phyloP scores from a whole-genome alignment of 2,888 invertebrate genomes.

The Aporophyla lueneburgensis region DNA sequence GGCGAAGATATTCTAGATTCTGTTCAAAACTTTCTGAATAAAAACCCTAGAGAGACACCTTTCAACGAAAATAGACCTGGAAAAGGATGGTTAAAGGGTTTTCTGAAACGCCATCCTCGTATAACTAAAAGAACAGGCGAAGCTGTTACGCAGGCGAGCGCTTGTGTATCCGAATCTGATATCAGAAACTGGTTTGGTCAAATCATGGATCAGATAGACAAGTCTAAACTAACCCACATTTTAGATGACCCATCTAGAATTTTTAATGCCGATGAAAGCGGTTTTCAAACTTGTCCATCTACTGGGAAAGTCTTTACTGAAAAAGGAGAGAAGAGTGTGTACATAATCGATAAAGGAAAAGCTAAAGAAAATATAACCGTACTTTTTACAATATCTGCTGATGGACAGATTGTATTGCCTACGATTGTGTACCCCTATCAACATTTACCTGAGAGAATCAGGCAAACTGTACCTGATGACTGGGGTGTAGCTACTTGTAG shows the following conservation, averaged over 20 bases:
- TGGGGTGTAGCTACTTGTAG: too few relatives aligned
- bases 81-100: constrained; percentile 2
- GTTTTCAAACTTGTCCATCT: neutral
- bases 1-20: constrained; percentile 13
- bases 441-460: too few relatives aligned
- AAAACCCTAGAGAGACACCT: neutral
- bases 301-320: neutral
- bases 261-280: constrained; percentile 9
- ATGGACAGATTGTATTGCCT: too few relatives aligned
- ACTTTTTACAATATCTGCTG: too few relatives aligned
- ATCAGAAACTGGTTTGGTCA: constrained; percentile 26
- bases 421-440: too few relatives aligned
- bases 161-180: constrained; percentile 18
- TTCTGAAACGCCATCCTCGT: constrained; percentile 12
- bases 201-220: constrained; percentile 18
- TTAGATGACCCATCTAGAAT: constrained; percentile 17
- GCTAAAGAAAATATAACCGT: too few relatives aligned
- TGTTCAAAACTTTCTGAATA: constrained; percentile 17
- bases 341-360: too few relatives aligned
- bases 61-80: neutral
- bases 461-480: too few relatives aligned
- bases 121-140: neutral
- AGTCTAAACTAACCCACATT: constrained; percentile 17
- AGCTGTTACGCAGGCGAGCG: neutral
- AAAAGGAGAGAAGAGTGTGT: neutral